phyloP scores from a whole-genome alignment of 2,113 vertebrate genomes.

The Psilopsiagon aymara region DNA sequence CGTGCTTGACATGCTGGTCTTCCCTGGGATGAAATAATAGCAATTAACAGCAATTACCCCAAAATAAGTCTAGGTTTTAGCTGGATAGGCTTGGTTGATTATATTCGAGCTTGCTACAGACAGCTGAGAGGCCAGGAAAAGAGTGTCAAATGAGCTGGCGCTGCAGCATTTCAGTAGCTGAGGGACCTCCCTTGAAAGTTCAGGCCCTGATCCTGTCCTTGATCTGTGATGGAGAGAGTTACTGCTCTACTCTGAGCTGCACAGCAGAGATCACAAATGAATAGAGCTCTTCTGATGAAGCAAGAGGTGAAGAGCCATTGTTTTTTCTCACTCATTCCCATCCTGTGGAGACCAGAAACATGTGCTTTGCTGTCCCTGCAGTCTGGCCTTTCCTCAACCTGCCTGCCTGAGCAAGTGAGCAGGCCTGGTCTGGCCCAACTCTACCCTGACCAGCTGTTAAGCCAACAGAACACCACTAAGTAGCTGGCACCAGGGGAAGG shows the following conservation, averaged over 20 bases:
- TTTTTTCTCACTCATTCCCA: slow-evolving; percentile 42
- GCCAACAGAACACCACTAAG: slow-evolving; percentile 78
- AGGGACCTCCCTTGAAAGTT: background rate
- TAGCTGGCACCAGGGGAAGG: slow-evolving; percentile 81
- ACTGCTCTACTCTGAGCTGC: background rate
- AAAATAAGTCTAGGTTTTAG: background rate
- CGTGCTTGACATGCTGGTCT: background rate
- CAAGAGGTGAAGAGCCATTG: slow-evolving; percentile 55
- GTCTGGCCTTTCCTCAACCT: slow-evolving; percentile 69
- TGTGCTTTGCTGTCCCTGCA: slow-evolving; percentile 57
- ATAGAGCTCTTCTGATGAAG: background rate
- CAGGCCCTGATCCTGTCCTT: background rate
- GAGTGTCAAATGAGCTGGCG: background rate
- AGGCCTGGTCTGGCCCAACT: slow-evolving; percentile 68
- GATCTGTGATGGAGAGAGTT: background rate
- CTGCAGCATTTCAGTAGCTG: background rate
- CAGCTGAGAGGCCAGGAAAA: background rate
- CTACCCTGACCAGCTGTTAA: slow-evolving; percentile 81
- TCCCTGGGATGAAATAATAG: background rate
- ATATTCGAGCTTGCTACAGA: background rate
- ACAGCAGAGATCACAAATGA: background rate
- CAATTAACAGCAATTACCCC: background rate
- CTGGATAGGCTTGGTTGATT: background rate
- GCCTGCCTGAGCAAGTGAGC: slow-evolving; percentile 70
- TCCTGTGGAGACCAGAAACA: slow-evolving; percentile 60